Evolutionary conservation across 2,797 vertebrate species (phyloP), one percentile per base, ranked within the genome.

Genomic region (Agapornis canus): DNA sequence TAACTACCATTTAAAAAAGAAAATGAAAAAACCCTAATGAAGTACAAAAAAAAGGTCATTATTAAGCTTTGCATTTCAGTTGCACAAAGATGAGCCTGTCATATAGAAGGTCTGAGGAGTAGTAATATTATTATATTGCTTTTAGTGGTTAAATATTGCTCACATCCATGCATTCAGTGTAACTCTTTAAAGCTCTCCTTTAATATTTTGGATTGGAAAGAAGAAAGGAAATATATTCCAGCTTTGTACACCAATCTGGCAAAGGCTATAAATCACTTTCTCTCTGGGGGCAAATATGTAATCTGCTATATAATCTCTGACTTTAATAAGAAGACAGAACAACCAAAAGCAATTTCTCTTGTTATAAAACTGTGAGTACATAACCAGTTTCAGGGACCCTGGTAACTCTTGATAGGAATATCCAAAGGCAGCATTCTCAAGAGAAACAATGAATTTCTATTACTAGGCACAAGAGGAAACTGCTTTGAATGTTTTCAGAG

Each of bases 271-370:
- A 89, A 86, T 89, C 59, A 57, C 16, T 76, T 81, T 71, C 35
- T 82, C 66, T 89, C 76, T 72, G 43, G 75, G 35, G 66, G 91
- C 15, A 86, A 85, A 70, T 94, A 69, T 31, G 26, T 69, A 79
- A 86, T 94, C 86, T 84, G 9, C 39, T 86, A 22, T 83, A 75
- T 90, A 86, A 94, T 93, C 61, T 83, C 49, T 79, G 75, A 91
- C 71, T 31, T 92, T 94, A 91, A 91, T 91, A 91, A 89, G 59
- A 70, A 84, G 63, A 72, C 47, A 82, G 82, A 89, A 70, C 39
- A 54, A 91, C 51, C 21, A 31, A 82, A 86, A 92, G 35, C 66
- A 84, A 65, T 84, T 94, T 87, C n/a, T 76, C 6, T 77, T 0
- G 0, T 89, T 81, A 65, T 84, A 49, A 72, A 86, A 79, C 27